Conservation (phyloP, 2,797 vertebrate species). For the Clarias platycephalus region DNA sequence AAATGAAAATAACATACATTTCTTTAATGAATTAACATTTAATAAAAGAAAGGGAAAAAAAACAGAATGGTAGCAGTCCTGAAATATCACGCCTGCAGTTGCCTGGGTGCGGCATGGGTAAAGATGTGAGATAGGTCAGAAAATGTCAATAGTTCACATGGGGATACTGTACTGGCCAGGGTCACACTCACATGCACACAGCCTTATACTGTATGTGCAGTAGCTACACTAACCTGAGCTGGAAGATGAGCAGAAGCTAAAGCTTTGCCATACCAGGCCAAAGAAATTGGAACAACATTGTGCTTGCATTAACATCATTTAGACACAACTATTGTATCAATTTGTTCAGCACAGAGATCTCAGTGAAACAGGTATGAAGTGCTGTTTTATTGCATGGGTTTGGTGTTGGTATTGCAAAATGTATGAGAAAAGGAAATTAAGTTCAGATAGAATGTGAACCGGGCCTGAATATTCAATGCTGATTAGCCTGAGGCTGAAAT, state of each 20-base stretch:
- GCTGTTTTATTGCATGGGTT: conserved; percentile 7
- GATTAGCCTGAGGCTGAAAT: neutral
- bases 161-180: conserved; percentile 37
- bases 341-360: conserved; percentile 3
- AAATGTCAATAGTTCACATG: conserved; percentile 56
- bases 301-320: neutral
- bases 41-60: neutral
- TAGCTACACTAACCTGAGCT: conserved; percentile 57
- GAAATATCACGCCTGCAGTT: conserved; percentile 37
- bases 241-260: conserved; percentile 31
- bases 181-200: conserved; percentile 46
- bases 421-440: neutral
- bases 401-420: conserved; percentile 9
- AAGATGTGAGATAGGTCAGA: conserved; percentile 41
- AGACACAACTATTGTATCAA: neutral
- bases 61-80: conserved; percentile 25
- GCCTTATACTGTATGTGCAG: conserved; percentile 70
- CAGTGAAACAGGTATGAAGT: neutral
- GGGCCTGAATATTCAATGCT: neutral
- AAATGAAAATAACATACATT: neutral
- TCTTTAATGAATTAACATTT: neutral
- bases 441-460: neutral
- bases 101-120: conserved; percentile 18
- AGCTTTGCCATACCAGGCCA: neutral
- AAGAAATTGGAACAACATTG: conserved; percentile 5